Base-by-base conservation (phyloP, 1,140 invertebrate genomes). In the Drosophila subobscura region DNA sequence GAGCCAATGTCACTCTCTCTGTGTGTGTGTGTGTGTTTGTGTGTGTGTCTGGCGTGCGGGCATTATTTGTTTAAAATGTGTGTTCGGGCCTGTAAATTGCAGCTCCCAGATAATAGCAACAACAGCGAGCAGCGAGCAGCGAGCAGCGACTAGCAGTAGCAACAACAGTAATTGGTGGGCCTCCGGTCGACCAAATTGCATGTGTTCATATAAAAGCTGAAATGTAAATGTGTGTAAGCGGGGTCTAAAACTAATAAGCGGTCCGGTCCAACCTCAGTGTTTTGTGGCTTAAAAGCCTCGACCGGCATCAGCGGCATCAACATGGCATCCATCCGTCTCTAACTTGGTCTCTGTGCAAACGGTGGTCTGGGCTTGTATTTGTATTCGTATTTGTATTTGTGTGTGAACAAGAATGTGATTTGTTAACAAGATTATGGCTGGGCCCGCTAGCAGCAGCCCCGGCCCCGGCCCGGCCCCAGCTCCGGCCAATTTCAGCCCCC, bases 401-500 rank as follows among this genome's bases (percentile, higher is more conserved):
- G 80, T 90, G 88, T 89, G 84, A 90, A 90, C 89, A 90, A 89
- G 89, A 86, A 86, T 90, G 88, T 90, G 80, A 90, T 90, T 90
- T 90, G 89, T 89, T 90, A 89, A 90, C 89, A 90, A 90, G 80
- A 90, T 90, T 90, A 83, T 83, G 78, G 64, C 58, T 41, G 41
- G 55, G 55, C 63, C 53, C 49, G 76, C 57, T 54, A 58, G 25
- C 45, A 56, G 27, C 44, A 57, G 55, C 45, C 25, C 25, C 25
- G 5, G 25, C 25, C 25, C 25, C 5, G 25, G 25, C 52, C 55
- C 44, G 45, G 55, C 45, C 25, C 25, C 25, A 0, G 25, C 25
- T 4, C 25, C 5, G 25, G 63, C 63, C 63, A 66, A 66, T 27
- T 27, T 27, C 25, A 27, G 25, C 5, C 25, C 25, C 16, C 16